Evolutionary conservation across 2,888 invertebrate genomes (phyloP).

Genomic region (Pollenia griseotomentosa): DNA sequence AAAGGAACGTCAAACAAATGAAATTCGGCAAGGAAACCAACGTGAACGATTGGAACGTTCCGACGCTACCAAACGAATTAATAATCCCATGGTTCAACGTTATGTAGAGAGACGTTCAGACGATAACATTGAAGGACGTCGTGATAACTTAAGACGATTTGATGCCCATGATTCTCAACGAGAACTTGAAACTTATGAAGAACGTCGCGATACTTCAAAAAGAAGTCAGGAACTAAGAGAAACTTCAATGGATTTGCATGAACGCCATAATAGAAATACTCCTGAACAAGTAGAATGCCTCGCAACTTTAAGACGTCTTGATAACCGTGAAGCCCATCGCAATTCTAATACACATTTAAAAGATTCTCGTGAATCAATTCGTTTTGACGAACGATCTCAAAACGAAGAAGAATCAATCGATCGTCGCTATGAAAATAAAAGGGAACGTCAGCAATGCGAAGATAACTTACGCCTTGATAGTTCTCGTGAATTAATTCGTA

Average conservation of each 20-base stretch:
- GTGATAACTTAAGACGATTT: slow-evolving; percentile 5
- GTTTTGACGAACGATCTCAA: not conserved
- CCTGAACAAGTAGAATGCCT: not conserved
- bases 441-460: no score
- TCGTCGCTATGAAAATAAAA: no score
- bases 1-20: not conserved
- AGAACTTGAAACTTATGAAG: not conserved
- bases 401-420: no score
- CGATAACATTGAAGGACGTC: not conserved
- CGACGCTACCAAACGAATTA: no score
- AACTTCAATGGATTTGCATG: no score
- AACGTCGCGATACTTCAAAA: not conserved
- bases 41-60: no score
- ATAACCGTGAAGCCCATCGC: not conserved
- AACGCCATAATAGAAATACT: not conserved
- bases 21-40: not conserved
- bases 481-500: no score
- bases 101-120: not conserved
- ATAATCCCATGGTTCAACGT: not conserved
- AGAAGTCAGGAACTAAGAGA: no score
- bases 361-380: not conserved
- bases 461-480: no score
- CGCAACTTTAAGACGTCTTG: not conserved
- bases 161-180: not conserved
- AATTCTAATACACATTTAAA: not conserved